Evolutionary conservation across 2,113 vertebrate species (phyloP).

Genomic region (Phrynosoma blainvillii): DNA sequence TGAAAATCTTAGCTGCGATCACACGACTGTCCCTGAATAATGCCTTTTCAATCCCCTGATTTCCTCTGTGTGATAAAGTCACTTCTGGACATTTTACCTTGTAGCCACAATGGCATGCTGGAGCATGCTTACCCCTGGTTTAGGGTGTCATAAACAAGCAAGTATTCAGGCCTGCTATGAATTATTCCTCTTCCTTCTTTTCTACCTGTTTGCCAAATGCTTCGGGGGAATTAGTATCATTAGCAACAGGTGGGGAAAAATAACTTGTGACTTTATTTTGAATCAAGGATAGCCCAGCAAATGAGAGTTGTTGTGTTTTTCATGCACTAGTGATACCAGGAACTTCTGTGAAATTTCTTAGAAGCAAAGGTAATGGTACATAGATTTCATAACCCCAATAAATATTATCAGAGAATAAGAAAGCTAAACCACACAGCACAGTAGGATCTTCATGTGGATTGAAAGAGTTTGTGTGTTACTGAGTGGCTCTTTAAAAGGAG

Average conservation of each 20-base stretch:
- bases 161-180: background rate
- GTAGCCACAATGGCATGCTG: too few relatives aligned
- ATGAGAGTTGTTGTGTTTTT: background rate
- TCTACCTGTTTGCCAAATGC: background rate
- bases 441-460: slow-evolving; percentile 37
- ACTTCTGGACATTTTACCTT: too few relatives aligned
- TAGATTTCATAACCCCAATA: background rate
- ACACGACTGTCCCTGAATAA: too few relatives aligned
- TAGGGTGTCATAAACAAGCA: background rate
- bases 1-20: too few relatives aligned
- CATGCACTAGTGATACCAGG: background rate
- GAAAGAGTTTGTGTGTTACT: slow-evolving; percentile 41
- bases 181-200: background rate
- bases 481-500: slow-evolving; percentile 52
- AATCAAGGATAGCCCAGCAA: background rate
- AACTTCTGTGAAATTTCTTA: background rate
- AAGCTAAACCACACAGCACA: slow-evolving; percentile 30
- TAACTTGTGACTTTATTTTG: background rate
- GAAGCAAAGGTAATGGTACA: background rate
- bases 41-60: too few relatives aligned
- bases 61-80: too few relatives aligned
- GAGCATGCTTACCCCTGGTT: too few relatives aligned
- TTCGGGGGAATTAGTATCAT: background rate
- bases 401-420: background rate
- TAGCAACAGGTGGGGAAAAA: background rate